Evolutionary conservation across 1,140 invertebrate species (phyloP).

Genomic region (Adelges cooleyi): DNA sequence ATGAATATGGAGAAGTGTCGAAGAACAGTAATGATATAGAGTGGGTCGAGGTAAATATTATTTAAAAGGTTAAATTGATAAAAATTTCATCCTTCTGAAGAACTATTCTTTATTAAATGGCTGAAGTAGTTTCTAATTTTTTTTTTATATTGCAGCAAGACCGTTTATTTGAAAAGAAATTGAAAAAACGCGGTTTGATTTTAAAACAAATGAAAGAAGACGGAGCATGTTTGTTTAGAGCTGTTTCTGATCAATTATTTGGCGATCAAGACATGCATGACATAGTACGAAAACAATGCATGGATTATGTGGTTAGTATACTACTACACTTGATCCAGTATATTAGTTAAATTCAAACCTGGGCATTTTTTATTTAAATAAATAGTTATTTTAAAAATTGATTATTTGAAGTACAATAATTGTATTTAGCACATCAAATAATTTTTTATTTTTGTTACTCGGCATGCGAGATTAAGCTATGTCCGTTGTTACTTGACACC

Average conservation of each 20-base stretch:
- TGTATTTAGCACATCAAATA: too few relatives aligned
- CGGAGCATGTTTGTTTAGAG: slow-evolving; percentile 84
- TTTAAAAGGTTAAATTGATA: neutral
- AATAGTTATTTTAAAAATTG: too few relatives aligned
- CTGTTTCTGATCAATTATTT: slow-evolving; percentile 85
- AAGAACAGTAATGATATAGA: slow-evolving; percentile 46
- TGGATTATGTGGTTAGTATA: slow-evolving; percentile 79
- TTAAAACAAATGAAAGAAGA: slow-evolving; percentile 86
- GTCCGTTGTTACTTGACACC: too few relatives aligned
- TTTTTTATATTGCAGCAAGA: slow-evolving; percentile 42
- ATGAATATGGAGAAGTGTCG: slow-evolving; percentile 54
- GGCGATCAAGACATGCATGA: slow-evolving; percentile 88
- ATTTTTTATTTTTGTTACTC: too few relatives aligned
- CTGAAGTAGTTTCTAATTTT: too few relatives aligned
- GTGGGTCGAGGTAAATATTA: slow-evolving; percentile 45
- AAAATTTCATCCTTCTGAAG: too few relatives aligned
- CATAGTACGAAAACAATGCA: slow-evolving; percentile 71
- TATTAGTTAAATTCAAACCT: too few relatives aligned
- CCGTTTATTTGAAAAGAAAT: slow-evolving; percentile 56
- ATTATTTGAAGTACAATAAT: too few relatives aligned
- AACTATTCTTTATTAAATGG: too few relatives aligned
- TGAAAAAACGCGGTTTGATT: slow-evolving; percentile 61
- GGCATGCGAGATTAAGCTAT: too few relatives aligned
- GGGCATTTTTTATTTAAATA: too few relatives aligned
- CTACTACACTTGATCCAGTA: neutral